phyloP scores from a whole-genome alignment of 1,140 invertebrate genomes.

The Heliconius congener region DNA sequence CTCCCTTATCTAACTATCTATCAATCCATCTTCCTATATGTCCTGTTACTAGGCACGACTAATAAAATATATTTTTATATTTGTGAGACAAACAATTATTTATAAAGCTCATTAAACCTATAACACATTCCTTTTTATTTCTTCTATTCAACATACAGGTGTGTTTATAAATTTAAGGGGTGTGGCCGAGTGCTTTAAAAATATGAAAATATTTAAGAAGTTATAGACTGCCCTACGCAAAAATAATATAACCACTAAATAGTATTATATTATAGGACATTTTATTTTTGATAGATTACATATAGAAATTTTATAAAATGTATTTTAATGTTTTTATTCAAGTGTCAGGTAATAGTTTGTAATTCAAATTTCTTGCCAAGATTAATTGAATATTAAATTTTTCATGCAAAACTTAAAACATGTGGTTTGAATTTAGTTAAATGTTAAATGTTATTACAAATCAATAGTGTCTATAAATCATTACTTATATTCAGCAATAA shows the following conservation, averaged over 20 bases:
- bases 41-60: conserved; percentile 52
- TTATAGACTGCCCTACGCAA: background rate
- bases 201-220: background rate
- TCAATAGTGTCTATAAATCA: background rate
- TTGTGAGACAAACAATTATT: background rate
- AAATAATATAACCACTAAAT: background rate
- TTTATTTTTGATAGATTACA: too few species aligned
- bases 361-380: background rate
- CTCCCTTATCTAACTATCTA: conserved; percentile 48
- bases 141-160: background rate
- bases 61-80: conserved; percentile 25
- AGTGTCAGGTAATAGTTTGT: too few species aligned
- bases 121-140: background rate
- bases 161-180: background rate
- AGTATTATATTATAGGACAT: too few species aligned
- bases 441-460: background rate
- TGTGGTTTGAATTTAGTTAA: background rate
- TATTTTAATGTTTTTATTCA: too few species aligned
- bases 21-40: conserved; percentile 43
- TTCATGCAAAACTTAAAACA: background rate
- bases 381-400: background rate
- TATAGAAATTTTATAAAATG: too few species aligned
- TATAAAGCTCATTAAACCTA: background rate
- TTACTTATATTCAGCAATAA: too few species aligned
- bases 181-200: background rate